These are phyloP conservation scores for Zootoca vivipara DNA, from an alignment of 2,113 vertebrate genomes.

Conservation along the genomic window DNA sequence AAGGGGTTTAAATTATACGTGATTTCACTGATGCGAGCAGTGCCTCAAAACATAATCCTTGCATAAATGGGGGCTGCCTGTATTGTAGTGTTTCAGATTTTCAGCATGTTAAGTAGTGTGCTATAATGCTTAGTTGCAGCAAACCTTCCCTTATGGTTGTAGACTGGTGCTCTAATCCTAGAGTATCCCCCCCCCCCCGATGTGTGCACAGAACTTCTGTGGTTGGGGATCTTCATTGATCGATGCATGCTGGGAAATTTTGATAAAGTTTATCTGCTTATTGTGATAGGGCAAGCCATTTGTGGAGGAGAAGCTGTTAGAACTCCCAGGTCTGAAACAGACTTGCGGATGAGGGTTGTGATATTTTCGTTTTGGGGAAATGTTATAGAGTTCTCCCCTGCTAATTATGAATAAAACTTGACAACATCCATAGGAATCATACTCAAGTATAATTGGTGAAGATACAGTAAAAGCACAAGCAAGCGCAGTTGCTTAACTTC, in stretches of 20 bases:
- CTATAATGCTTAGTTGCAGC: background rate
- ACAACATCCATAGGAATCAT: background rate
- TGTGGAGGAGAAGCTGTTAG: background rate
- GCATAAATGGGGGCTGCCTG: too few species aligned
- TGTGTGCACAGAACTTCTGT: background rate
- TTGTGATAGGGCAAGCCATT: background rate
- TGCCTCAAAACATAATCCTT: too few species aligned
- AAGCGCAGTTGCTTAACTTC: background rate
- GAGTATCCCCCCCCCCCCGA: background rate
- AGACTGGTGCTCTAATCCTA: background rate
- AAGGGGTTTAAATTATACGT: too few species aligned
- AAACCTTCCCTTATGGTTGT: background rate
- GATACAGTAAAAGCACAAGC: background rate
- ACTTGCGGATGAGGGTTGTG: background rate
- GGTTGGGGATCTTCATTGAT: background rate
- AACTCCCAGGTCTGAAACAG: background rate
- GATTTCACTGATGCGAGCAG: too few species aligned
- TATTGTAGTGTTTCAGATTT: background rate
- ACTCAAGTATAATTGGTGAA: background rate
- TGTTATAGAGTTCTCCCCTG: background rate
- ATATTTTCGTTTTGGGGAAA: background rate
- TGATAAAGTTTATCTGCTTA: background rate
- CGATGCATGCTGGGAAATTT: background rate
- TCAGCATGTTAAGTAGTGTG: background rate
- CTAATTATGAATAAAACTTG: background rate